Base-by-base conservation (phyloP, 2,797 vertebrate species). In the Ispidina picta region DNA sequence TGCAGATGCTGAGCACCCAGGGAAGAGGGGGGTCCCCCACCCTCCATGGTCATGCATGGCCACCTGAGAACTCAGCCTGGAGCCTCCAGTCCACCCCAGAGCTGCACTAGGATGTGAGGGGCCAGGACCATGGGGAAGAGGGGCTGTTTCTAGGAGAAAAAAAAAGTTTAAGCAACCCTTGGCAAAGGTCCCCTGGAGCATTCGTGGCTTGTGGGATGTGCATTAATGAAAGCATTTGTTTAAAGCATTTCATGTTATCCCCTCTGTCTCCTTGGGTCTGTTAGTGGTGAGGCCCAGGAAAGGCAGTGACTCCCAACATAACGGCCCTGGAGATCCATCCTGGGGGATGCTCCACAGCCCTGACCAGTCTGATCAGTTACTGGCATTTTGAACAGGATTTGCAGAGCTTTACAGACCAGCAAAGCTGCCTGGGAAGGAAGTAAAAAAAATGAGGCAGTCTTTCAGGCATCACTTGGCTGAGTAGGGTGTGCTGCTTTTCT, bases 21-120 rank as follows among this genome's bases (percentile, higher is more conserved):
- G 28, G 48, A 54, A 21, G 8, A 49, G 15, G 16, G 33, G 10
- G 10, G 14, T n/a, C 5, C 17, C 31, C 44, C 11, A 60, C 2
- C 11, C 49, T 84, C 62, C 26, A 3, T 8, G n/a, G 22, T 43
- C 46, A 26, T 5, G 10, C 26, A 35, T 0, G 0, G 59, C 2
- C 72, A 71, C 9, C 20, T 0, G 1, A 73, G 51, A 29, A 87
- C 15, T 19, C 66, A 81, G 21, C 6, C 55, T 86, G 29, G n/a
- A 62, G 39, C 31, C 18, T 62, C n/a, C 59, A 75, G 46, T 10
- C 62, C 10, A 63, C 12, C 28, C 20, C 58, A 63, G 70, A 15
- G 5, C 44, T 77, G 39, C 1, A 0, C 0, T 71, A 65, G 20
- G 28, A 26, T 80, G 10, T 49, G 72, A 64, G 49, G 28, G 26